Conservation (phyloP, 2,888 invertebrate species). For the Spicauda simplicius region DNA sequence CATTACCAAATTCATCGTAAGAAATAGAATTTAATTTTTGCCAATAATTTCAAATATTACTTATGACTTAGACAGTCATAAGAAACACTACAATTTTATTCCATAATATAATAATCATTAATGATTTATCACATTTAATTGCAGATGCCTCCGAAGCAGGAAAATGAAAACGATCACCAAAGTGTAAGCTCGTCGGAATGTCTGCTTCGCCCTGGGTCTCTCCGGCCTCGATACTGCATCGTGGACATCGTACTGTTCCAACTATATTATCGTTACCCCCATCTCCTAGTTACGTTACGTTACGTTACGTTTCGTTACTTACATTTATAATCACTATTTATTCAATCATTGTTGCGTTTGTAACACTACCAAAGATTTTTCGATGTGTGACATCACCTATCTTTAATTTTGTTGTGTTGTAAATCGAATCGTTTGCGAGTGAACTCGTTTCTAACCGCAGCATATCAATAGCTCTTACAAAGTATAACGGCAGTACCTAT, state of each 20-base stretch:
- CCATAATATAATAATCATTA: not conserved
- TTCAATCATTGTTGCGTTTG: slow-evolving; percentile 33
- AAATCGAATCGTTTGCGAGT: slow-evolving; percentile 33
- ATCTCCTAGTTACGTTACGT: slow-evolving; percentile 10
- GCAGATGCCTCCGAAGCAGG: slow-evolving; percentile 72
- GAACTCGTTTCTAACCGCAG: slow-evolving; percentile 39
- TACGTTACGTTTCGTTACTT: slow-evolving; percentile 37
- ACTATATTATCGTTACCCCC: slow-evolving; percentile 31
- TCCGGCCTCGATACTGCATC: slow-evolving; percentile 38
- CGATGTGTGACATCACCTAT: slow-evolving; percentile 45
- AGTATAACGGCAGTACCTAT: slow-evolving; percentile 33
- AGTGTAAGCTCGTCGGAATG: slow-evolving; percentile 58
- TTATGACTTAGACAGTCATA: no score
- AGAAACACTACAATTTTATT: not conserved
- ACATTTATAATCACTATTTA: slow-evolving; percentile 33
- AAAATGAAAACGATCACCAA: slow-evolving; percentile 74
- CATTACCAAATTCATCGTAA: no score
- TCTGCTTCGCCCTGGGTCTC: slow-evolving; percentile 38
- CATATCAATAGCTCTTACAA: slow-evolving; percentile 44
- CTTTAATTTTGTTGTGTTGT: slow-evolving; percentile 28
- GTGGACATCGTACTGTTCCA: slow-evolving; percentile 27
- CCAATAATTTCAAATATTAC: no score
- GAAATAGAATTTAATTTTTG: no score
- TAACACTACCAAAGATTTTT: slow-evolving; percentile 35
- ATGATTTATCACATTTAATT: not conserved